Base-by-base conservation (phyloP, 2,113 vertebrate species). In the Australoheros scitulus region DNA sequence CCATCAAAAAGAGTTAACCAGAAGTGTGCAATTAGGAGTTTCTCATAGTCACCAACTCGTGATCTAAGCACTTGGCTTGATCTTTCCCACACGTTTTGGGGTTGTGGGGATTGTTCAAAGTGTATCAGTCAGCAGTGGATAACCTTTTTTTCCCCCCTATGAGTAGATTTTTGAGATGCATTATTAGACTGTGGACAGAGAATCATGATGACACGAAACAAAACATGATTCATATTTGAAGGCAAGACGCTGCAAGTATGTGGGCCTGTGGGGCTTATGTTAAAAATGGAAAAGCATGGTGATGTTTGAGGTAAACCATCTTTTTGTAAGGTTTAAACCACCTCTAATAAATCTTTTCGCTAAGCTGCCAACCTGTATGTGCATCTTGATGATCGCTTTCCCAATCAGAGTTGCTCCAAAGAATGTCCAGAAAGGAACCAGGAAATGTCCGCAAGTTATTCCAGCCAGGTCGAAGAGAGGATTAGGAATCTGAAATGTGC, bases 351-450 rank as follows among this genome's bases (percentile, higher is more conserved):
- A 29, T 7, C 13, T 14, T 41, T 80, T 5, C 17, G 11, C 13
- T 24, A 6, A 64, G 10, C 38, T 24, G 83, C 87, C 89, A 94
- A 97, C 98, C 98, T 99, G 98, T 93, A 99, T 99, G 80, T 99
- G 98, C 98, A 99, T 99, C 96, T 99, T 99, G 90, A 99, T 96
- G 81, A 99, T 95, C 47, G 98, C 98, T 96, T 99, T 99, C 87
- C 98, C 98, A 85, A 99, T 99, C 20, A 99, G 88, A 47, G 98
- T 99, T n/a, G 98, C 98, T 82, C 98, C 98, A 90, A 99, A 99
- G 95, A 99, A 99, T 32, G 98, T 99, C 98, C 98, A 99, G 93
- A 99, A 99, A 47, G 98, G 98, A 89, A 99, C 98, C 61, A 99
- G 94, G 80, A 99, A 99, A 89, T 99, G 98, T 17, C 98, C 98